Evolutionary conservation across 2,113 vertebrate genomes (phyloP), one percentile per base, ranked within the genome.

Genomic region (Glaucidium brasilianum): DNA sequence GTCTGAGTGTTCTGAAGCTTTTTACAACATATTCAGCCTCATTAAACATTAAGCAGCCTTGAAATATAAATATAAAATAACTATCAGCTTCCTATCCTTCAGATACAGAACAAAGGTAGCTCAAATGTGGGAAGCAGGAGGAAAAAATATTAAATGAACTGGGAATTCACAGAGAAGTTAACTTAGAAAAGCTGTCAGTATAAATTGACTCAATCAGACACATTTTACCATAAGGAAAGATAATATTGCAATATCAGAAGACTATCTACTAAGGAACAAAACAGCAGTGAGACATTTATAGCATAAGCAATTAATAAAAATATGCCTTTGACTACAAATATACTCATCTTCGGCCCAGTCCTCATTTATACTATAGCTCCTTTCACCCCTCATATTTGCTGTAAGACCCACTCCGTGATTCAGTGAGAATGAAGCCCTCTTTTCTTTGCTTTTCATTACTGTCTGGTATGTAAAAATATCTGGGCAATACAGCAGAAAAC

Each of bases 41-140:
- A 97, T 97, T 96, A 97, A 97, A 97, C 95, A 96, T 97, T 97
- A 95, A 97, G 93, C 92, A 96, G 82, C 82, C 90, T 94, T 97
- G 94, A 95, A 96, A 97, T 95, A 96, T 95, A 97, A 95, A 97
- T 96, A 97, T 92, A 93, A 97, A 97, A 95, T 95, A 97, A 96
- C 93, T 96, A 94, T 75, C 90, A 93, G 82, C 87, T 86, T 94
- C 75, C 85, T 88, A 88, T 81, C 90, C 47, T 90, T 96, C 87
- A 96, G 93, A 92, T n/a, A 68, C 60, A 74, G 85, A 96, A 96
- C 81, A 96, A 96, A 96, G 96, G 94, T 92, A 96, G 56, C 71
- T 96, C 73, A 84, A 78, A 90, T 90, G 87, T 78, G 72, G 85
- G 85, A 97, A 96, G 78, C 63, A 93, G 35, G 67, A 95, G 83